Evolutionary conservation across 2,888 invertebrate genomes (phyloP), one percentile per base, ranked within the genome.

Genomic region (Nephrotoma guestfalica): DNA sequence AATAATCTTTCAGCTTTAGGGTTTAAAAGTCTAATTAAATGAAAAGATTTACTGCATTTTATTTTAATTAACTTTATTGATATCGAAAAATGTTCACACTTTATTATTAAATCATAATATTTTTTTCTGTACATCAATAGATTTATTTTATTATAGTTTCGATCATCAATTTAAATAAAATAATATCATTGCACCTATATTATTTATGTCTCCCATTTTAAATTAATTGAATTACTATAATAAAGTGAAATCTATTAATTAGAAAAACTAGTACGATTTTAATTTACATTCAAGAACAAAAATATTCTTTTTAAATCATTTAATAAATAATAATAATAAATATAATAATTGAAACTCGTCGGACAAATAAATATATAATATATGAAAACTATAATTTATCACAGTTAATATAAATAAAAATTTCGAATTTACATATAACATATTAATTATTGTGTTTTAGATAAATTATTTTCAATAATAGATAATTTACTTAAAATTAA

Each of bases 381-480:
- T 71, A 71, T 84, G 41, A 43, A 85, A 85, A 85, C 43, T 85
- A 85, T 43, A 85, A 85, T 85, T 41, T 85, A 85, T 85, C 85
- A 85, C 85, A 85, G 85, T 85, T 85, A 85, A 45, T 85, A 85
- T 85, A 85, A 85, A 85, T 85, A 85, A 85, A 84, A 43, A 43
- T 85, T 85, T 85, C 85, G 85, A 85, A 85, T 71, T 71, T 71
- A 71, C 71, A 71, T 71, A 71, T 71, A 71, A 71, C 71, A 30
- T 71, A 71, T 71, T 71, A 71, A 71, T 30, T 71, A 71, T 71
- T 71, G 71, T 71, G 30, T 71, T 71, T 71, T 71, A 71, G 71
- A 71, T 71, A 71, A 85, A 85, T 43, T 85, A 85, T 85, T n/a
- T 43, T 30, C 45, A 43, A 41, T 43, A 43, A 43, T 43, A 85